Evolutionary conservation across 2,113 vertebrate genomes (phyloP).

Genomic region (Pagrus major): DNA sequence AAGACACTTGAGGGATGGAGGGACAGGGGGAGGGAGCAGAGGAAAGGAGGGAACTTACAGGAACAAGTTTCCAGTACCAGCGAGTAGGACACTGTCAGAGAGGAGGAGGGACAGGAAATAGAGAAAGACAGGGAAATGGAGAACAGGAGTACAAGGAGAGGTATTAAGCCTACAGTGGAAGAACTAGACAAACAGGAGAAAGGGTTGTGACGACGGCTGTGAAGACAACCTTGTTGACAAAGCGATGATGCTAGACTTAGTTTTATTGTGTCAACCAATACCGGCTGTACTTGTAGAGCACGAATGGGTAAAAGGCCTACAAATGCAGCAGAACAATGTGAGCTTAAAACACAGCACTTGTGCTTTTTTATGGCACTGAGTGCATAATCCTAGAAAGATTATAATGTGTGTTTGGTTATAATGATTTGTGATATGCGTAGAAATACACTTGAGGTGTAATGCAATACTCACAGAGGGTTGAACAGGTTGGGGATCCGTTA

Average conservation of each 20-base stretch:
- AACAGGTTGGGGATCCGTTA: slow-evolving; percentile 80
- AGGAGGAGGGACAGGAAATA: slow-evolving; percentile 64
- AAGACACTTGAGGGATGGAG: slow-evolving; percentile 70
- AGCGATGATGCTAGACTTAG: not conserved
- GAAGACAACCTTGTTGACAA: slow-evolving; percentile 39
- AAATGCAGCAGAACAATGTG: slow-evolving; percentile 13
- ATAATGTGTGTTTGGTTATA: slow-evolving; percentile 17
- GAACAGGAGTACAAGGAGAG: slow-evolving; percentile 68
- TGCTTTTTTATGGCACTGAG: slow-evolving; percentile 5
- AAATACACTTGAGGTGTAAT: not conserved
- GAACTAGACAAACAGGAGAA: slow-evolving; percentile 59
- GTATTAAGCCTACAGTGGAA: slow-evolving; percentile 64
- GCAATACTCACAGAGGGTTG: slow-evolving; percentile 86
- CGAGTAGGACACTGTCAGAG: slow-evolving; percentile 85
- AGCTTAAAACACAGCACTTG: slow-evolving; percentile 6
- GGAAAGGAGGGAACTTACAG: slow-evolving; percentile 85
- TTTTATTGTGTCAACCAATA: slow-evolving; percentile 11
- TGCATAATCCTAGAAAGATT: slow-evolving; percentile 23
- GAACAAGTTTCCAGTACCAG: slow-evolving; percentile 90
- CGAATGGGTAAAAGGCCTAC: not conserved
- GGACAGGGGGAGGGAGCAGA: slow-evolving; percentile 70
- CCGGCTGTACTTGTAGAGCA: not conserved
- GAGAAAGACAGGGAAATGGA: slow-evolving; percentile 60
- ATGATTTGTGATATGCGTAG: not conserved
- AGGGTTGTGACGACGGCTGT: slow-evolving; percentile 36